Percentiles rank a stretch among this genome's conserved stretches.
Evolutionary conservation across 2,888 invertebrate species (phyloP).

Genomic region (Oscheius sp.): DNA sequence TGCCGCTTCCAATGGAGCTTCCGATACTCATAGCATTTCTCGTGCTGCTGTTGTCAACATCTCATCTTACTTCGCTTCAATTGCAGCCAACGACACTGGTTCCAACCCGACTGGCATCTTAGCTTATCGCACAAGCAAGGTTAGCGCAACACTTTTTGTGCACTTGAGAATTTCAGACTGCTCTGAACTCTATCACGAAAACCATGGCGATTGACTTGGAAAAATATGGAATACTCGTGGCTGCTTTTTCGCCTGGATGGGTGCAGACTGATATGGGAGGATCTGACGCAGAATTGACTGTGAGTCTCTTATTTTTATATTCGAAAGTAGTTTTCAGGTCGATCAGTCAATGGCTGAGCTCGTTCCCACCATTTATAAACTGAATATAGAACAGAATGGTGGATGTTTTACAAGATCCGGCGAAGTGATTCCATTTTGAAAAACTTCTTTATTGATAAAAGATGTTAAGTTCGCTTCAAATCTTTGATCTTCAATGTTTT

Average conservation of each 20-base stretch:
- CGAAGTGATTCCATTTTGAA: conserved; percentile 19
- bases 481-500: too few relatives aligned
- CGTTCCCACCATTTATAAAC: conserved; percentile 1
- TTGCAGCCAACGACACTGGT: conserved; percentile 7
- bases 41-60: conserved; percentile 24
- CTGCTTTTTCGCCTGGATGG: conserved; percentile 32
- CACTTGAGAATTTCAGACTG: conserved; percentile 3
- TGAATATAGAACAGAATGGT: conserved; percentile 16
- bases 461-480: neutral
- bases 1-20: neutral
- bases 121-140: conserved; percentile 34
- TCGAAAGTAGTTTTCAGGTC: neutral
- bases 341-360: conserved; percentile 16
- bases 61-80: conserved; percentile 22
- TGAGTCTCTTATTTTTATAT: neutral
- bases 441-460: neutral
- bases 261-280: conserved; percentile 33
- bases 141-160: neutral
- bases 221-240: conserved; percentile 11
- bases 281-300: conserved; percentile 12
- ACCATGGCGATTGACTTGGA: conserved; percentile 19
- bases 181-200: conserved; percentile 29
- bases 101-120: conserved; percentile 21
- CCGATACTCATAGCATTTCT: neutral
- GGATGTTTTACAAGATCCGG: conserved; percentile 28